phyloP scores from a whole-genome alignment of 2,113 vertebrate species.

The Caretta caretta region DNA sequence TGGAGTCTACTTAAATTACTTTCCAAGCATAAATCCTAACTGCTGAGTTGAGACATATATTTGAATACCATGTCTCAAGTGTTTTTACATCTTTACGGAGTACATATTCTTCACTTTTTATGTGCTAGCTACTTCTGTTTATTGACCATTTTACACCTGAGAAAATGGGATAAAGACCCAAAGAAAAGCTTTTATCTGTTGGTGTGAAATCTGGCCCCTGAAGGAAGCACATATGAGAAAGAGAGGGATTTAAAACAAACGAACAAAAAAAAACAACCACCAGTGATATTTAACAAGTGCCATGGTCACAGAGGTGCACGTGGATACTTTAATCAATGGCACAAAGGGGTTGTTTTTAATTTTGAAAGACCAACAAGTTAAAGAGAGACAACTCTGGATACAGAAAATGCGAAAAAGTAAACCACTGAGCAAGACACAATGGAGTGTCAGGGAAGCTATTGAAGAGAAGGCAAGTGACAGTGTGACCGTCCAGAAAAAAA shows the following conservation, averaged over 20 bases:
- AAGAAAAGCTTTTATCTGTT: neutral
- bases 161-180: neutral
- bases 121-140: neutral
- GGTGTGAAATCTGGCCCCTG: neutral
- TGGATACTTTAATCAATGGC: neutral
- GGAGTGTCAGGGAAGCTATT: neutral
- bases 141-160: neutral
- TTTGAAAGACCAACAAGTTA: neutral
- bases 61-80: neutral
- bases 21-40: neutral
- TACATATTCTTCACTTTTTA: neutral
- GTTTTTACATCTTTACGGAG: neutral
- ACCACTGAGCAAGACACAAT: neutral
- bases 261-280: too few relatives aligned
- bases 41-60: neutral
- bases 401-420: neutral
- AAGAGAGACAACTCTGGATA: neutral
- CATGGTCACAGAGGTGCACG: neutral
- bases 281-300: neutral
- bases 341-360: neutral
- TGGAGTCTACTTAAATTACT: neutral
- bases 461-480: neutral
- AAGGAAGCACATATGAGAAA: neutral
- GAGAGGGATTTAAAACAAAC: fast-evolving
- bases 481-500: neutral